Percentiles rank a stretch among this genome's conserved stretches.
These are phyloP conservation scores for Meda fulgida DNA, from an alignment of 2,797 vertebrate species.

Conservation along the genomic window DNA sequence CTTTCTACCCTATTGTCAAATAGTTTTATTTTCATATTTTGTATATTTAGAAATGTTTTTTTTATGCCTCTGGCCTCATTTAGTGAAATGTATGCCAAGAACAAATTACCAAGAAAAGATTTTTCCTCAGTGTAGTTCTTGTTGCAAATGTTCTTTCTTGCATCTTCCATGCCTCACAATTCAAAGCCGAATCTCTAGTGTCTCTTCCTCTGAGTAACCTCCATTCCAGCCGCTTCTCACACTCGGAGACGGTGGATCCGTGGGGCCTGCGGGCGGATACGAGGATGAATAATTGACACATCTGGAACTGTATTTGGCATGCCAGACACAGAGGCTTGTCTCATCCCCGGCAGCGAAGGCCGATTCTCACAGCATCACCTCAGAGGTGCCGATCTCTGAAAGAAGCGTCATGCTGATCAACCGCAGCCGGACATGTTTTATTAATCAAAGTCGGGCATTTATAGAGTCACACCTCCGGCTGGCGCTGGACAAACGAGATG, in stretches of 20 bases:
- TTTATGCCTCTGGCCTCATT: neutral
- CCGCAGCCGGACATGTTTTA: constrained; percentile 67
- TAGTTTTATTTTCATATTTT: neutral
- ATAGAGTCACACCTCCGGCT: constrained; percentile 52
- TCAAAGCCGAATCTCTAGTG: neutral
- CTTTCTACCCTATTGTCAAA: neutral
- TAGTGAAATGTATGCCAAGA: neutral
- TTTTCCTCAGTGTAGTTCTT: neutral
- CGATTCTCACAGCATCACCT: constrained; percentile 57
- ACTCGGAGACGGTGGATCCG: constrained; percentile 25
- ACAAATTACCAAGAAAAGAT: neutral
- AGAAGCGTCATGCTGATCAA: constrained; percentile 65
- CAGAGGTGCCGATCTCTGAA: constrained; percentile 66
- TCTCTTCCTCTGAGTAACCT: constrained; percentile 10
- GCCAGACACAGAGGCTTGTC: constrained; percentile 49
- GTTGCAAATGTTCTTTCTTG: neutral
- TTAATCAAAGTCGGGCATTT: constrained; percentile 68
- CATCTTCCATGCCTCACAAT: neutral
- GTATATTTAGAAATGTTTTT: neutral
- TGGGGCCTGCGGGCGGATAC: constrained; percentile 46
- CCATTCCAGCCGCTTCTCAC: constrained; percentile 9
- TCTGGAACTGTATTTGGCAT: constrained; percentile 59
- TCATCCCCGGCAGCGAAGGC: constrained; percentile 45
- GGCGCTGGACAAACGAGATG: constrained; percentile 7
- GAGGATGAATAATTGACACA: constrained; percentile 66